phyloP scores from a whole-genome alignment of 2,113 vertebrate genomes.

The Myotis brandtii region DNA sequence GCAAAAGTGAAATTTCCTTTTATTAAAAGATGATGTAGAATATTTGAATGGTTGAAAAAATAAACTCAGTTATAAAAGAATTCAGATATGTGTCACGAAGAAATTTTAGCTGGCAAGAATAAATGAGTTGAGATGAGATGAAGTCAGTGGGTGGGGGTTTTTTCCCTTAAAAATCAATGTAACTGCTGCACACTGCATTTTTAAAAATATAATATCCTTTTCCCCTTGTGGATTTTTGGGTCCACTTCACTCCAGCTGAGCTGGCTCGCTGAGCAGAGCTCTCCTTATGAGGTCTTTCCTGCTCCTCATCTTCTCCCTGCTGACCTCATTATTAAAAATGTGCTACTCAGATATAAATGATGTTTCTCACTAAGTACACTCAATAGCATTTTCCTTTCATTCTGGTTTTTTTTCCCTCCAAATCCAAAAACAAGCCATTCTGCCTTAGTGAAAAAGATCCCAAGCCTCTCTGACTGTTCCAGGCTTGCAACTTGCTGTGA shows the following conservation, averaged over 20 bases:
- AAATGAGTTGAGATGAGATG: constrained; percentile 22
- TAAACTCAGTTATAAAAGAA: constrained; percentile 30
- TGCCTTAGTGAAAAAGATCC: constrained; percentile 66
- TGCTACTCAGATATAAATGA: constrained; percentile 66
- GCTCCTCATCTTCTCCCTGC: constrained; percentile 34
- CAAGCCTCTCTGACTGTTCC: constrained; percentile 66
- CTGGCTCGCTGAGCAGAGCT: constrained; percentile 16
- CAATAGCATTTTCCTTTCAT: constrained; percentile 62
- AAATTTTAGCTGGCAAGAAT: constrained; percentile 8
- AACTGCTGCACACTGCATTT: constrained; percentile 53
- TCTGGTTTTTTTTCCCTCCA: constrained; percentile 54
- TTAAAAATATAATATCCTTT: constrained; percentile 37
- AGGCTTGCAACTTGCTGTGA: constrained; percentile 67
- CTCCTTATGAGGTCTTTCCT: constrained; percentile 34
- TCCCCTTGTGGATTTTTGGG: constrained; percentile 42
- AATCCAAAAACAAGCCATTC: constrained; percentile 75
- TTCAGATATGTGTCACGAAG: not conserved
- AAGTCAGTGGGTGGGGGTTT: constrained; percentile 11
- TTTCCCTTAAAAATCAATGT: constrained; percentile 43
- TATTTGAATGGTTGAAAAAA: constrained; percentile 31
- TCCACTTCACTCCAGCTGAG: constrained; percentile 64
- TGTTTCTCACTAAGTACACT: constrained; percentile 56
- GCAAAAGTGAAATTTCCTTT: constrained; percentile 41
- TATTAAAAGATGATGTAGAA: not conserved
- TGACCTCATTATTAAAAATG: constrained; percentile 80